Evolutionary conservation across 2,888 invertebrate genomes (phyloP).

Genomic region (Scaptomyza parva): DNA sequence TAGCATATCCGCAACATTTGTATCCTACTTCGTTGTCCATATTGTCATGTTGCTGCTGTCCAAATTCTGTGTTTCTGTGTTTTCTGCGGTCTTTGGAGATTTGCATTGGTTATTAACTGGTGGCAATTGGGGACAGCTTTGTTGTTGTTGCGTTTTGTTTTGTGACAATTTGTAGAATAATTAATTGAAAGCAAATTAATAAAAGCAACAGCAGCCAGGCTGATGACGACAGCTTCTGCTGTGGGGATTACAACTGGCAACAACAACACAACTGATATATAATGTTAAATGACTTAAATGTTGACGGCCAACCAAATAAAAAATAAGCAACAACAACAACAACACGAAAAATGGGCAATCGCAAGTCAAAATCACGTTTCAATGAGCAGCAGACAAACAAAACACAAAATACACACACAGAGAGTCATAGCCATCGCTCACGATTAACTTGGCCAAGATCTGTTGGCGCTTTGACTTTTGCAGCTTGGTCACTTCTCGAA

Average conservation of each 20-base stretch:
- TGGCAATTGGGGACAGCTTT: constrained; percentile 34
- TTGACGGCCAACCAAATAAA: constrained; percentile 58
- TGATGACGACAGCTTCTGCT: constrained; percentile 61
- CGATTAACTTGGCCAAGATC: constrained; percentile 67
- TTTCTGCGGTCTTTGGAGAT: constrained; percentile 63
- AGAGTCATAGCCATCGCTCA: constrained; percentile 63
- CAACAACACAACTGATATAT: constrained; percentile 64
- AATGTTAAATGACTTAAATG: constrained; percentile 77
- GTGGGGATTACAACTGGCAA: constrained; percentile 70
- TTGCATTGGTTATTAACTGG: constrained; percentile 70
- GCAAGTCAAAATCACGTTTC: constrained; percentile 71
- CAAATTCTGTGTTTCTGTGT: constrained; percentile 39
- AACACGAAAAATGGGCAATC: constrained; percentile 52
- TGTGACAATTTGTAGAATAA: constrained; percentile 79
- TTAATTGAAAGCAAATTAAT: constrained; percentile 77
- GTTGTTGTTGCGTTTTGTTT: constrained; percentile 65
- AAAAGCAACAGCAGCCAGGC: constrained; percentile 42
- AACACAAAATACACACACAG: constrained; percentile 1
- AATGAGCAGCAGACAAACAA: constrained; percentile 55
- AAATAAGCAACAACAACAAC: constrained; percentile 15
- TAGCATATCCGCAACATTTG: constrained; percentile 8
- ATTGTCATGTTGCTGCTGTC: constrained; percentile 70
- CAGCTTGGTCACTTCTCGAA: constrained; percentile 55
- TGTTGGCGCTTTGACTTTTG: constrained; percentile 62
- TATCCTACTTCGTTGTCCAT: constrained; percentile 32